phyloP scores from a whole-genome alignment of 2,888 invertebrate species.

The Microctonus brassicae region DNA sequence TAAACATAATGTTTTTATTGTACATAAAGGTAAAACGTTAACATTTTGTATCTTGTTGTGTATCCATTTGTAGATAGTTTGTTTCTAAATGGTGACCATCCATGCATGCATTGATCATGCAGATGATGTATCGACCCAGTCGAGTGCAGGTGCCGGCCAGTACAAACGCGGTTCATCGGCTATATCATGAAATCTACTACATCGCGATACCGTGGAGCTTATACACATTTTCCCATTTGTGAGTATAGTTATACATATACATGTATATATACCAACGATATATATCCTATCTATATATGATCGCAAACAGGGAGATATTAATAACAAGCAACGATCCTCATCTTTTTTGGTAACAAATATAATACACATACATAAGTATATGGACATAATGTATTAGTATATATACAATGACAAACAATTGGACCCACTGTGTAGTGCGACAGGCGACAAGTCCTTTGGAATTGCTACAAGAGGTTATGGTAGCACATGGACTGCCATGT shows the following conservation, averaged over 20 bases:
- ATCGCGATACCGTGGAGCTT: conserved; percentile 52
- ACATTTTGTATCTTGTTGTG: neutral
- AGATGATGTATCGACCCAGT: conserved; percentile 58
- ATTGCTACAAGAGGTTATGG: conserved; percentile 14
- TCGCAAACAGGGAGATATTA: conserved; percentile 38
- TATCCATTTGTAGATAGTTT: neutral
- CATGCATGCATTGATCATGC: conserved; percentile 54
- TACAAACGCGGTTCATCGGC: conserved; percentile 59
- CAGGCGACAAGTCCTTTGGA: neutral
- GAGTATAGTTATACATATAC: conserved; percentile 18
- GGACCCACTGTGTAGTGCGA: neutral
- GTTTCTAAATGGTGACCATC: neutral
- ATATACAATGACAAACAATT: neutral
- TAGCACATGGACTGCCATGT: conserved; percentile 22
- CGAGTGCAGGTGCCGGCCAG: conserved; percentile 62
- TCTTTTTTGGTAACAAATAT: neutral
- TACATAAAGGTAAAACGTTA: too few species aligned
- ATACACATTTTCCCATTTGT: conserved; percentile 26
- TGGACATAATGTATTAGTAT: too few species aligned
- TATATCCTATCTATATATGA: conserved; percentile 46
- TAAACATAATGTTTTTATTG: too few species aligned
- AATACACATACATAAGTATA: too few species aligned
- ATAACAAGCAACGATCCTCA: conserved; percentile 25
- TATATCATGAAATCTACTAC: conserved; percentile 62
- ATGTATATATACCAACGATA: conserved; percentile 36